Conservation (phyloP, 1,140 invertebrate species). For the Drosophila teissieri region DNA sequence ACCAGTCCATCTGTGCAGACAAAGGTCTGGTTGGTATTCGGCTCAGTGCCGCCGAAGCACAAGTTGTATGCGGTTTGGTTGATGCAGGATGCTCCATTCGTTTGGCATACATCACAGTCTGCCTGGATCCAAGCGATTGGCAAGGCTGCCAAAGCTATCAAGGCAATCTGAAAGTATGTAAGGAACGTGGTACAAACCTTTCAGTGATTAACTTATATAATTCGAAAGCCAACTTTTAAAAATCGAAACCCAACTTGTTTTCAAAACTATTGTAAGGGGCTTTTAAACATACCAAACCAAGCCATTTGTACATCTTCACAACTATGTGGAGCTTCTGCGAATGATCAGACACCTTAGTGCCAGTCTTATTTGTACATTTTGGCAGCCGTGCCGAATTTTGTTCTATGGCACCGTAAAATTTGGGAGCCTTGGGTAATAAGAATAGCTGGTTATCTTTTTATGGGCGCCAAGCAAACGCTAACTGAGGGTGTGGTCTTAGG, state of each 20-base stretch:
- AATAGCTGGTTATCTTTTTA: conserved; percentile 41
- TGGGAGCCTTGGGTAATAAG: conserved; percentile 19
- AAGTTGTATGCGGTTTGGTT: conserved; percentile 70
- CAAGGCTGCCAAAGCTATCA: conserved; percentile 12
- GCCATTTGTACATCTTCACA: conserved; percentile 24
- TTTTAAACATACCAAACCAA: background rate
- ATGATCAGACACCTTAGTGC: background rate
- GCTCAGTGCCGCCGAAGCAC: conserved; percentile 54
- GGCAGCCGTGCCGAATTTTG: conserved; percentile 43
- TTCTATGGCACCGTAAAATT: conserved; percentile 23
- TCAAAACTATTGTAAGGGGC: background rate
- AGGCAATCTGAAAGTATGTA: conserved; percentile 8
- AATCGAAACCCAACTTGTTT: background rate
- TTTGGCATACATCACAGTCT: conserved; percentile 67
- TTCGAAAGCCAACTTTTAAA: background rate
- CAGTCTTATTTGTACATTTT: conserved; percentile 21
- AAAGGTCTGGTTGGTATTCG: conserved; percentile 59
- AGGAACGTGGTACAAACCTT: background rate
- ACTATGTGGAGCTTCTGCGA: conserved; percentile 6
- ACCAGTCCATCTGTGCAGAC: conserved; percentile 70
- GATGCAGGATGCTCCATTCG: conserved; percentile 70
- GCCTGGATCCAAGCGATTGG: conserved; percentile 27
- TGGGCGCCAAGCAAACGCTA: conserved; percentile 29
- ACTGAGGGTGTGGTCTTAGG: conserved; percentile 16
- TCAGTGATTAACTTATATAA: background rate